Percentiles rank a stretch among this genome's conserved stretches.
Conservation (phyloP, 2,113 vertebrate genomes). For the Rhizomys pruinosus region DNA sequence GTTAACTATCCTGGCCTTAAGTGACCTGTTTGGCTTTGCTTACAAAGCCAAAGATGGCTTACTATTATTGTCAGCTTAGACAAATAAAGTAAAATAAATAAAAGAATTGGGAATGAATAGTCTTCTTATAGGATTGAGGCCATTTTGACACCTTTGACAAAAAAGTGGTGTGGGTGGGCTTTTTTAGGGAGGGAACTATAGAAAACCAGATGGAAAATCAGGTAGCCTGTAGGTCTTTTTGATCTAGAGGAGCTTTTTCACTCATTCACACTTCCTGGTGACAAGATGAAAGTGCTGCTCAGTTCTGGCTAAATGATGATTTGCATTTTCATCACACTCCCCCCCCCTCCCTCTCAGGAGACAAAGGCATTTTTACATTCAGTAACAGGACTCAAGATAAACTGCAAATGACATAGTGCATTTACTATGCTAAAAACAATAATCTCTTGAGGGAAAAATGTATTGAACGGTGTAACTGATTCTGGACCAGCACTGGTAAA, state of each 20-base stretch:
- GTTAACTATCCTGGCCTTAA: slow-evolving; percentile 36
- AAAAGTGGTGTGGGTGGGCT: not conserved
- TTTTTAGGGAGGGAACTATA: slow-evolving; percentile 37
- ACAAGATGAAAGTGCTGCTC: slow-evolving; percentile 47
- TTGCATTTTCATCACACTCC: slow-evolving; percentile 44
- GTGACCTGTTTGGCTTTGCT: slow-evolving; percentile 39
- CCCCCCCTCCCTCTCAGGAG: no score
- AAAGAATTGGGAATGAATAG: not conserved
- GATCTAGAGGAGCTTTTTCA: slow-evolving; percentile 36
- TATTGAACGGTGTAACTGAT: not conserved
- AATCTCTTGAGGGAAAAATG: not conserved
- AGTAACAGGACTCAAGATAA: slow-evolving; percentile 38
- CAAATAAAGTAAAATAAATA: not conserved
- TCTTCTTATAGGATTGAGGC: slow-evolving; percentile 36
- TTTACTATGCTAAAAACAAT: slow-evolving; percentile 14
- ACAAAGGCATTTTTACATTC: not conserved
- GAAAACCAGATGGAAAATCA: slow-evolving; percentile 45
- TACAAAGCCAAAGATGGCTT: slow-evolving; percentile 39
- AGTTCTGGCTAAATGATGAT: slow-evolving; percentile 48
- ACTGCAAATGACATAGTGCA: slow-evolving; percentile 22
- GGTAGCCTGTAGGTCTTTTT: not conserved
- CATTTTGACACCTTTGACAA: slow-evolving; percentile 21
- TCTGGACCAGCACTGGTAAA: not conserved
- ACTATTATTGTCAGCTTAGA: slow-evolving; percentile 9
- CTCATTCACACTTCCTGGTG: slow-evolving; percentile 35